Evolutionary conservation across 2,113 vertebrate species (phyloP).

Genomic region (Oncorhynchus kisutch): DNA sequence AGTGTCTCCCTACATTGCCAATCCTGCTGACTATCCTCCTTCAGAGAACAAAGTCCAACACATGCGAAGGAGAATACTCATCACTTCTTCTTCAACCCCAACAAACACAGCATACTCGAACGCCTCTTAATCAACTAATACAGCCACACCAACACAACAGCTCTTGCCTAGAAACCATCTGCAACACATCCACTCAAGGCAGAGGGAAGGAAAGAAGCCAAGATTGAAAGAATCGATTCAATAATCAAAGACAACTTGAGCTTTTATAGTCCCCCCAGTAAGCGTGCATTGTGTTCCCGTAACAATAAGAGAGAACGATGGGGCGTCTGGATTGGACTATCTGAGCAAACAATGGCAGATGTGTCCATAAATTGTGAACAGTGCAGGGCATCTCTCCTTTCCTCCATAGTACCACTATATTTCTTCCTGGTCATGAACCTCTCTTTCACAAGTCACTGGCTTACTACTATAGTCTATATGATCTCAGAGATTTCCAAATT

Average conservation of each 20-base stretch:
- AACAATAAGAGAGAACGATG: slow-evolving; percentile 51
- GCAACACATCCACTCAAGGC: slow-evolving; percentile 48
- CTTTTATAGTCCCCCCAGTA: slow-evolving; percentile 43
- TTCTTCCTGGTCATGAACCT: background rate
- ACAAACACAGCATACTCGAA: slow-evolving; percentile 60
- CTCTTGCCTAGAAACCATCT: slow-evolving; percentile 68
- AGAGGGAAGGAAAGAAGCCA: slow-evolving; percentile 43
- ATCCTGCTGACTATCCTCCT: slow-evolving; percentile 27
- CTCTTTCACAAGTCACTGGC: background rate
- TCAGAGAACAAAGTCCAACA: slow-evolving; percentile 58
- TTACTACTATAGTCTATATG: background rate
- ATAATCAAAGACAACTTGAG: slow-evolving; percentile 52
- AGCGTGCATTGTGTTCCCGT: slow-evolving; percentile 43
- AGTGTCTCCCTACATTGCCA: slow-evolving; percentile 42
- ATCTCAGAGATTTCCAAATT: background rate
- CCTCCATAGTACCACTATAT: slow-evolving; percentile 27
- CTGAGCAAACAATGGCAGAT: slow-evolving; percentile 60
- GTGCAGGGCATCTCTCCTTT: slow-evolving; percentile 36
- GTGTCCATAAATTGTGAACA: slow-evolving; percentile 51
- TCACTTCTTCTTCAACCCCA: slow-evolving; percentile 12
- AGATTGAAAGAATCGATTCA: slow-evolving; percentile 38
- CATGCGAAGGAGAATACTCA: slow-evolving; percentile 1
- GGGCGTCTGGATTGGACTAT: slow-evolving; percentile 44
- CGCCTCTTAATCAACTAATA: slow-evolving; percentile 53
- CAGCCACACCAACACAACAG: slow-evolving; percentile 61